Evolutionary conservation across 2,797 vertebrate species (phyloP).

Genomic region (Enteromius treurensis): DNA sequence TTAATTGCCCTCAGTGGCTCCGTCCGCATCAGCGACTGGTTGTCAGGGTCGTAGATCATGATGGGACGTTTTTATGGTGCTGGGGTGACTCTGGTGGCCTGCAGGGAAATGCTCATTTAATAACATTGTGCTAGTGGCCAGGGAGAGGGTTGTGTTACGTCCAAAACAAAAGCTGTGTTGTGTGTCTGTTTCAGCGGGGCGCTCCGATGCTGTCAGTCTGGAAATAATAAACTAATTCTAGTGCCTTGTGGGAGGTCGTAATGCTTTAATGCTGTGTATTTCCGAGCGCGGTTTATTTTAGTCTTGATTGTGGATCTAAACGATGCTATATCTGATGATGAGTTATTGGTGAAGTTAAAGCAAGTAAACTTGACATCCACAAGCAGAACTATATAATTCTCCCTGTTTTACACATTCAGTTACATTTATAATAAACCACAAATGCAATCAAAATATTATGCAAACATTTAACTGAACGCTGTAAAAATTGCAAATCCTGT

Average conservation of each 20-base stretch:
- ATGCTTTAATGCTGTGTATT: constrained; percentile 50
- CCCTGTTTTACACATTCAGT: background rate
- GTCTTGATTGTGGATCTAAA: constrained; percentile 1
- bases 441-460: background rate
- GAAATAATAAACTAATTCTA: constrained; percentile 30
- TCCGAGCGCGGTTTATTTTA: background rate
- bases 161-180: constrained; percentile 59
- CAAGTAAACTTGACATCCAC: background rate
- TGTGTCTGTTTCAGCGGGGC: constrained; percentile 30
- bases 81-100: constrained; percentile 59
- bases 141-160: constrained; percentile 42
- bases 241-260: constrained; percentile 51
- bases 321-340: background rate
- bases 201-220: constrained; percentile 25
- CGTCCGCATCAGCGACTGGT: constrained; percentile 23
- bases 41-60: constrained; percentile 56
- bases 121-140: constrained; percentile 56
- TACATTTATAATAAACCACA: background rate
- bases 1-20: constrained; percentile 40
- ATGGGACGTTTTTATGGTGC: constrained; percentile 57
- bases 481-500: background rate
- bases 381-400: background rate
- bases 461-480: background rate
- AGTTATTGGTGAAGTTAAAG: background rate
- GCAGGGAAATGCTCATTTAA: constrained; percentile 61